Evolutionary conservation across 2,113 vertebrate species (phyloP), one percentile per base, ranked within the genome.

Genomic region (Caranx ignobilis): DNA sequence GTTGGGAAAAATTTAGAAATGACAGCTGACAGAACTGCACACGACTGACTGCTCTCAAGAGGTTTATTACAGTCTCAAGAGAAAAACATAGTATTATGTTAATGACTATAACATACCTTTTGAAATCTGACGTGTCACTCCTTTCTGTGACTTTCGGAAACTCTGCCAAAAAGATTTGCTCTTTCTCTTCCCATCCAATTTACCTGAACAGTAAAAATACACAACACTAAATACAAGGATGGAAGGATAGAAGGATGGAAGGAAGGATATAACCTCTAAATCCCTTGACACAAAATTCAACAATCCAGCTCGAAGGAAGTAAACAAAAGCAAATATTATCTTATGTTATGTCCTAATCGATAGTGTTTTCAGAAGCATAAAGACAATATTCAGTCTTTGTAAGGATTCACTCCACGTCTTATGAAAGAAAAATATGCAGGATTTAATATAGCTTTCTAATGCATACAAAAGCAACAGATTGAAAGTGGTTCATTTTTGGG

Each of bases 151-250:
- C 94, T 98, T 99, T 59, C 96, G 95, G 86, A 99, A 98, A 92
- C 95, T 97, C 88, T 97, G 96, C 98, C 98, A 99, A 87, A 99
- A 97, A 79, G 96, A 98, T 92, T 97, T 99, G 83, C 97, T 96
- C 93, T 97, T 99, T 94, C 96, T 97, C 93, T 96, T 98, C 92
- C 96, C 95, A 71, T 99, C 97, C 93, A 92, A 94, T 95, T 96
- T 98, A 81, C 97, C 98, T 98, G 26, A 3, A 41, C 6, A 65
- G 2, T 0, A 55, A 21, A 76, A 66, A 0, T 0, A 55, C 34
- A 55, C 2, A 31, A 4, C 48, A 26, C 26, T 26, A 26, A 26
- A 26, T 26, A 26, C 26, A 26, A 26, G 26, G 26, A 26, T 26
- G 26, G 26, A 26, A 26, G 26, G 26, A 26, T 26, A 26, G 26